phyloP scores from a whole-genome alignment of 2,797 vertebrate species.

The Brachymystax lenok region DNA sequence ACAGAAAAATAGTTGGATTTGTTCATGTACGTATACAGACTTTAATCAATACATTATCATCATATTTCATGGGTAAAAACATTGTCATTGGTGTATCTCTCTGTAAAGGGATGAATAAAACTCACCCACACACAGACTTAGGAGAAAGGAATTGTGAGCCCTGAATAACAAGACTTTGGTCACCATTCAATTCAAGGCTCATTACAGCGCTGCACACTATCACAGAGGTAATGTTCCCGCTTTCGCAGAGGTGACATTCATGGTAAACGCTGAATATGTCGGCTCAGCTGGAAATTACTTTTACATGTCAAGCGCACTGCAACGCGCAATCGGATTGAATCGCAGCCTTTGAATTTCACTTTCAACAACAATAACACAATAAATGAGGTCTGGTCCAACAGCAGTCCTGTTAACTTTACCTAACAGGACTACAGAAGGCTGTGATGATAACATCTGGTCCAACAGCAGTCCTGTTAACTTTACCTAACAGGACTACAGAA shows the following conservation, averaged over 20 bases:
- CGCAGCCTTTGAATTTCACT: background rate
- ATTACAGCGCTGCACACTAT: background rate
- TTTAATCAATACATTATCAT: background rate
- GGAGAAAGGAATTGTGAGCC: slow-evolving; percentile 24
- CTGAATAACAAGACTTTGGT: slow-evolving; percentile 26
- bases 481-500: background rate
- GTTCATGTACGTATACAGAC: background rate
- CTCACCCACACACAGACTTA: slow-evolving; percentile 61
- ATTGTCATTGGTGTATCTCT: slow-evolving; percentile 22
- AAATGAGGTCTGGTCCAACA: background rate
- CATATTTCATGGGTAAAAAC: slow-evolving; percentile 39
- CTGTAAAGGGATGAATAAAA: slow-evolving; percentile 70
- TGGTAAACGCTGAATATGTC: background rate
- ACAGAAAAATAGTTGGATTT: slow-evolving; percentile 48
- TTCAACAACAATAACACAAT: background rate
- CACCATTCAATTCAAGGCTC: slow-evolving; percentile 8
- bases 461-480: too few species aligned
- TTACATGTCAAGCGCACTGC: background rate
- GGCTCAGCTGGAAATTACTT: background rate
- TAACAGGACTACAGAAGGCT: background rate
- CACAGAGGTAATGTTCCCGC: background rate
- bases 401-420: background rate
- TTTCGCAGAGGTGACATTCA: background rate
- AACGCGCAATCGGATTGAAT: background rate
- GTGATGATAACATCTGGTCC: background rate